A percentile compares a stretch with the other conserved stretches of the same genome.
Evolutionary conservation across 1,140 invertebrate species (phyloP).

Genomic region (Yoshiicerus persimilis): DNA sequence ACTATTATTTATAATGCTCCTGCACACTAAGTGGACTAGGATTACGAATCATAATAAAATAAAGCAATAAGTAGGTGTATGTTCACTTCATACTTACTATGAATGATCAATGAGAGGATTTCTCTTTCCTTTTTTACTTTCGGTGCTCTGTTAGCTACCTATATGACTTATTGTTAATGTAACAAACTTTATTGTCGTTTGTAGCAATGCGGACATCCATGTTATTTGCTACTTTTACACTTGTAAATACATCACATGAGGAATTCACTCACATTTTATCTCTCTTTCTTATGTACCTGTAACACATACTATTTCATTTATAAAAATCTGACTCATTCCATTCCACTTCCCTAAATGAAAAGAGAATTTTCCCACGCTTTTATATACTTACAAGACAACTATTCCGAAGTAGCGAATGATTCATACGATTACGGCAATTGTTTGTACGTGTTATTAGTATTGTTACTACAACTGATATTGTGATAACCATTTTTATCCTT

Average conservation of each 20-base stretch:
- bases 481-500: not conserved
- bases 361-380: not conserved
- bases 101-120: constrained; percentile 1
- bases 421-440: not conserved
- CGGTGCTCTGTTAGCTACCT: not conserved
- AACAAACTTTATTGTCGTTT: too few relatives aligned
- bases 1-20: not conserved
- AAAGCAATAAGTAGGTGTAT: not conserved
- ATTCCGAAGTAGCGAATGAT: not conserved
- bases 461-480: not conserved
- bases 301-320: not conserved
- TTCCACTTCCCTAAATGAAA: not conserved
- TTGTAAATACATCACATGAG: not conserved
- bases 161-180: not conserved
- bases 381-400: not conserved
- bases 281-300: not conserved
- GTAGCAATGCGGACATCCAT: not conserved
- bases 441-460: not conserved
- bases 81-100: not conserved
- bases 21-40: not conserved
- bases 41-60: not conserved
- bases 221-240: not conserved
- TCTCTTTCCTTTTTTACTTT: constrained; percentile 21
- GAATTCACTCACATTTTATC: not conserved
- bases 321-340: too few relatives aligned